Conservation (phyloP, 2,888 invertebrate species). For the Tipula helvola region DNA sequence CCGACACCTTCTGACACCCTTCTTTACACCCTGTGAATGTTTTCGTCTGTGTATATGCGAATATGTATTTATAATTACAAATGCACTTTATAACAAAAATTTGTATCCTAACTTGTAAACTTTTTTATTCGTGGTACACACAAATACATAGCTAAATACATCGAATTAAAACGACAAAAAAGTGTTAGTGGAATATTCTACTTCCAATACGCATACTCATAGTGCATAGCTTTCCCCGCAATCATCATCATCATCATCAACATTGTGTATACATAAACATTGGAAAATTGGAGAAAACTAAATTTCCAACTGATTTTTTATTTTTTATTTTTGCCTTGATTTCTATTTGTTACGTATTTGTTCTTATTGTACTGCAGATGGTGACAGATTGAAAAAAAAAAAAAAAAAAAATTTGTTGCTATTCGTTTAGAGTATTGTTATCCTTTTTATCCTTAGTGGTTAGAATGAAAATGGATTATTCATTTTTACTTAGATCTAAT, state of each 20-base stretch:
- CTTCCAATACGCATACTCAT: background rate
- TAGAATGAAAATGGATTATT: background rate
- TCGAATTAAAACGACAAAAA: background rate
- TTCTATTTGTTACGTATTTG: background rate
- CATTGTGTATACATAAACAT: background rate
- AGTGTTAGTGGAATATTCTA: background rate
- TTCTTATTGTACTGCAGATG: background rate
- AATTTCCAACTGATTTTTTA: background rate
- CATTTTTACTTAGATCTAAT: background rate
- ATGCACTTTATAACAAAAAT: background rate
- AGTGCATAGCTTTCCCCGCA: background rate
- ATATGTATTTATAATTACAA: background rate
- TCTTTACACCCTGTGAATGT: background rate
- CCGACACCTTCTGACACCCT: background rate
- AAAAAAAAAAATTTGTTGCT: background rate
- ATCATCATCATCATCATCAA: background rate
- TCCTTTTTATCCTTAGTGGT: background rate
- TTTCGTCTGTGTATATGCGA: background rate
- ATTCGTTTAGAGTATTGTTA: background rate
- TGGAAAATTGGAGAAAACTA: background rate
- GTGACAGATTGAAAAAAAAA: background rate
- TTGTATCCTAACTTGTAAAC: background rate
- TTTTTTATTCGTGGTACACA: background rate
- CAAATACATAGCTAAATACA: too few relatives aligned
- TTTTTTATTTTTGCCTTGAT: background rate